Conservation (phyloP, 2,888 invertebrate species). For the Busseola fusca region DNA sequence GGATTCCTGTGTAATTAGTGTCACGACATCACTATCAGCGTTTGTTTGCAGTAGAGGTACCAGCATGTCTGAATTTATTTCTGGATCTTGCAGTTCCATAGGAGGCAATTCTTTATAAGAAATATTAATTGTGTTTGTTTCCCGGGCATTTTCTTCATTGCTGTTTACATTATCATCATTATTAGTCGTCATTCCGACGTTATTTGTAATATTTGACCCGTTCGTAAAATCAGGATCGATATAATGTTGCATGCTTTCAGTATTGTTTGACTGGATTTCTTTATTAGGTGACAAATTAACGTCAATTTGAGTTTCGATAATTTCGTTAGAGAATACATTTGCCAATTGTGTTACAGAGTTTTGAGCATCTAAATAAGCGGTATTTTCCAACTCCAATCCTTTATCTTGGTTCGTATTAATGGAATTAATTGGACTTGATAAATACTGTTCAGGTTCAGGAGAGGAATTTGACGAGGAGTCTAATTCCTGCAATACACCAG, state of each 20-base stretch:
- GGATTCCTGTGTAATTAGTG: conserved; percentile 47
- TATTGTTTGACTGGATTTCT: conserved; percentile 21
- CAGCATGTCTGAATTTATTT: conserved; percentile 27
- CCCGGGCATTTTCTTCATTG: conserved; percentile 21
- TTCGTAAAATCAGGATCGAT: conserved; percentile 3
- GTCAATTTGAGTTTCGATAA: conserved; percentile 2
- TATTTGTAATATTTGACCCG: not conserved
- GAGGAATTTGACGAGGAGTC: not conserved
- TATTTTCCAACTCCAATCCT: not conserved
- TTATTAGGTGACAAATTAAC: not conserved
- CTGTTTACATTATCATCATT: conserved; percentile 10
- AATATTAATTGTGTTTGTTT: conserved; percentile 37
- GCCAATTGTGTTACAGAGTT: not conserved
- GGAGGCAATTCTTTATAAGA: conserved; percentile 27
- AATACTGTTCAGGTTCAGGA: not conserved
- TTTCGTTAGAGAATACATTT: conserved; percentile 3
- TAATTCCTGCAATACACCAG: not conserved
- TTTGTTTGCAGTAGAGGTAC: conserved; percentile 25
- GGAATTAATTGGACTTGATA: conserved; percentile 7
- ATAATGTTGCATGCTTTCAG: conserved; percentile 5
- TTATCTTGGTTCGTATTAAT: not conserved
- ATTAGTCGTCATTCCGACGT: not conserved
- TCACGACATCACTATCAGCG: conserved; percentile 42
- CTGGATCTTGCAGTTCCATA: conserved; percentile 43
- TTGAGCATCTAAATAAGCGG: not conserved